A percentile compares a stretch with the other conserved stretches of the same genome.
phyloP scores from a whole-genome alignment of 2,888 invertebrate species.

The Erannis defoliaria region DNA sequence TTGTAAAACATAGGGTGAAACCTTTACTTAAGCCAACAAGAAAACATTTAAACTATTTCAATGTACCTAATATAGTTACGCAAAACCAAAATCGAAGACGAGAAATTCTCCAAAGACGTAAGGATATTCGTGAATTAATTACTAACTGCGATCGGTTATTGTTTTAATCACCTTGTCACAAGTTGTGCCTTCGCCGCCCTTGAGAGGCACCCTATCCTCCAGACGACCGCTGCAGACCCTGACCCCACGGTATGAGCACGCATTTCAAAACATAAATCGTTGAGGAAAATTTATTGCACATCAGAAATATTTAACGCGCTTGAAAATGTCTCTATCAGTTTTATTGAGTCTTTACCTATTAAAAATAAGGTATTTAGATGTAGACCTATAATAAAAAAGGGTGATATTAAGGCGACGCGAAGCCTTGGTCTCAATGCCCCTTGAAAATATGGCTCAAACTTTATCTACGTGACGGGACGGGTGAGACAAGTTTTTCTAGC shows the following conservation, averaged over 20 bases:
- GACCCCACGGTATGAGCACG: conserved; percentile 32
- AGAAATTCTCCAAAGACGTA: background rate
- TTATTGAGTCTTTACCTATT: no score
- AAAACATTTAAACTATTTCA: conserved; percentile 5
- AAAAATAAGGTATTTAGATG: no score
- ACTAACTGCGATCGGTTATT: conserved; percentile 23
- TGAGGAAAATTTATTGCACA: background rate
- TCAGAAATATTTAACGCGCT: background rate
- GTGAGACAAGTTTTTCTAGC: no score
- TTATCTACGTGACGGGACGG: no score
- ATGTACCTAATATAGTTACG: background rate
- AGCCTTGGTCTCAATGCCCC: no score
- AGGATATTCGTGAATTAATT: conserved; percentile 8
- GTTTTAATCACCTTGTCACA: conserved; percentile 15
- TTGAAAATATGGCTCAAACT: no score
- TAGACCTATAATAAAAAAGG: no score
- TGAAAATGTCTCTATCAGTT: background rate
- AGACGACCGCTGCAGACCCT: conserved; percentile 33
- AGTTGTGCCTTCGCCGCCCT: conserved; percentile 11
- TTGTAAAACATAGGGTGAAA: no score
- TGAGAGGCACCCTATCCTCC: conserved; percentile 28
- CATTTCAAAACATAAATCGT: conserved; percentile 5
- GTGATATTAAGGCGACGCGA: no score
- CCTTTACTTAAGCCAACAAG: background rate
- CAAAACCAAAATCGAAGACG: conserved; percentile 2